Evolutionary conservation across 2,888 invertebrate species (phyloP), one percentile per base, ranked within the genome.

Genomic region (Thalpophila matura): DNA sequence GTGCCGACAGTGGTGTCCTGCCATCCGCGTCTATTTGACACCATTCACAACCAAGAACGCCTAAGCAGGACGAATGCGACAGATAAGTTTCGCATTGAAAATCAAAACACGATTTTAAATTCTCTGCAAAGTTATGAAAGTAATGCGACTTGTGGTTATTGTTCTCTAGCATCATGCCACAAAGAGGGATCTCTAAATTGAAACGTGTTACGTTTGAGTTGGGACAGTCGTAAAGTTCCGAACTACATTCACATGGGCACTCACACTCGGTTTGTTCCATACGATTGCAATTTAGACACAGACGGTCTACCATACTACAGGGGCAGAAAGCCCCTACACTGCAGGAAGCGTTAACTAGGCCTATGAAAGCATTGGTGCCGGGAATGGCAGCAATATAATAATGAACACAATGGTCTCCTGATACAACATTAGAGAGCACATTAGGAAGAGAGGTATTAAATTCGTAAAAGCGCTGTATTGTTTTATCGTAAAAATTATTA

Each of bases 181-280:
- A 95, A 16, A 95, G 83, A 1, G 94, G 91, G 38, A 91, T 89
- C 47, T 92, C 88, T 74, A 88, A 86, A 69, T 86, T 86, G 14
- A 88, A 82, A 47, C 84, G 83, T 1, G 92, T 87, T 22, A 85
- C 62, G 57, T 92, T 93, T 0, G 88, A 77, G 55, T 87, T 86
- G 1, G 91, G 88, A 50, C 93, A 94, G 45, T 93, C 91, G 51
- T 91, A 93, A 4, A 88, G 77, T 77, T 94, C 93, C 1, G 96
- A 95, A 65, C 95, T 97, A 85, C 99, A 99, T 89, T 99, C 98
- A 87, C 99, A 99, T 0, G 99, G 99, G 85, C 99, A 99, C 89
- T 99, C 99, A 81, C 99, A 99, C 86, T 99, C 98, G 3, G 97
- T 97, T 91, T 98, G 98, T 87, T 99, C 99, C 98, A 99, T 98